Base-by-base conservation (phyloP, 2,797 vertebrate genomes). In the Perodicticus potto region DNA sequence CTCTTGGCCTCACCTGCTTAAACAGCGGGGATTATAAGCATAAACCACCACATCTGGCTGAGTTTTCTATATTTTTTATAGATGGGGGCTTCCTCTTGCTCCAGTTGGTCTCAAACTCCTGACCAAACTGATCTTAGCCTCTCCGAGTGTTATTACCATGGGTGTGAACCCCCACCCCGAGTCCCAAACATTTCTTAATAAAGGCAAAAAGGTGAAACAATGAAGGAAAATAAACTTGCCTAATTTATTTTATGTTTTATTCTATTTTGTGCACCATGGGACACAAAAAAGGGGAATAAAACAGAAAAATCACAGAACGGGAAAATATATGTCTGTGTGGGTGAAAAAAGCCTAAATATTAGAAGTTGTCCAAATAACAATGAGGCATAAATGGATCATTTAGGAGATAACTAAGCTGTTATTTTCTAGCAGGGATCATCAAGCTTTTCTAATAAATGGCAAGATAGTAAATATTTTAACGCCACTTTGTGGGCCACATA, bases 401-500 rank as follows among this genome's bases (percentile, higher is more conserved):
- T 53, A 59, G 72, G 69, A n/a, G 6, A 17, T 29, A 77, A 80
- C 22, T 37, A 69, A 89, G 7, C 27, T 32, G 6, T 82, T 77
- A 65, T 93, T 94, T 84, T 20, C 72, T 76, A 87, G 16, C 7
- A 93, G 22, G 19, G 55, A 25, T 73, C 25, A 69, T 8, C 25
- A 37, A 78, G 53, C 11, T 63, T 81, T 88, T 90, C 23, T 83
- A 69, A 2, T 84, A 89, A 78, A 61, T 83, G 57, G 2, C 7
- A 45, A 92, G 12, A 83, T 32, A 92, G 13, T 73, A 90, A 88
- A 80, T 67, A 77, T 53, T 84, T 88, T 63, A 73, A 25, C 13
- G 27, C 2, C 37, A 34, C 19, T 93, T 65, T 86, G 7, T 57
- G 40, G 29, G 9, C 53, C 29, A 72, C 16, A 34, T 53, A 65